Conservation (phyloP, 2,113 vertebrate species). For the Sakesphorus luctuosus region DNA sequence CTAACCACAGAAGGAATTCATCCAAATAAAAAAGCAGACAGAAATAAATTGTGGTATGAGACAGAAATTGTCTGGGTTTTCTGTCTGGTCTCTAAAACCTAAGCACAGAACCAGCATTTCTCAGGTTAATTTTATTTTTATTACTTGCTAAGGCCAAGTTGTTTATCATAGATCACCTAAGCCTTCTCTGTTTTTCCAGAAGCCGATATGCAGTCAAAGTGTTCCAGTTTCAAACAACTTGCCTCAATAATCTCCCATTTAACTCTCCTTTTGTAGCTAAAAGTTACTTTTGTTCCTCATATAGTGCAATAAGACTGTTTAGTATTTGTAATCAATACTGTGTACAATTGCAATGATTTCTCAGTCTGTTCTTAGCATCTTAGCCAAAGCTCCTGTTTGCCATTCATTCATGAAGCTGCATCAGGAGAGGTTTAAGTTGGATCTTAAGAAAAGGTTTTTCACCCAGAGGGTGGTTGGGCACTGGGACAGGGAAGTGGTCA, state of each 20-base stretch:
- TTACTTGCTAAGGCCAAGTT: neutral
- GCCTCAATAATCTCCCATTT: neutral
- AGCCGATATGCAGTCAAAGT: accelerated
- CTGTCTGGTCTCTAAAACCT: neutral
- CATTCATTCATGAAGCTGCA: neutral
- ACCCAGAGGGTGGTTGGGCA: accelerated
- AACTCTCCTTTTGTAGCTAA: neutral
- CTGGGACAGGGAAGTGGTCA: neutral
- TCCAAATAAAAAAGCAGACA: neutral
- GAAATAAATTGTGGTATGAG: constrained; percentile 10
- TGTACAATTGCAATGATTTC: neutral
- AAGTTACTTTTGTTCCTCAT: neutral
- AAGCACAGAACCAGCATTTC: neutral
- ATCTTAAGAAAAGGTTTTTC: neutral
- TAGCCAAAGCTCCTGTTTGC: neutral
- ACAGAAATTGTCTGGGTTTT: constrained; percentile 2
- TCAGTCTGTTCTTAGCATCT: neutral
- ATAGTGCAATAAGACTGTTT: neutral
- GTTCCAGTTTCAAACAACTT: neutral
- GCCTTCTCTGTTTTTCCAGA: neutral
- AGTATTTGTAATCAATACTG: neutral
- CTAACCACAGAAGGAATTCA: constrained; percentile 18
- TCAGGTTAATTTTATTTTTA: constrained; percentile 2
- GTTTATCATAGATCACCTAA: neutral
- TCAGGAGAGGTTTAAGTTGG: neutral